Base-by-base conservation (phyloP, 2,113 vertebrate genomes). In the Aldabrachelys gigantea region DNA sequence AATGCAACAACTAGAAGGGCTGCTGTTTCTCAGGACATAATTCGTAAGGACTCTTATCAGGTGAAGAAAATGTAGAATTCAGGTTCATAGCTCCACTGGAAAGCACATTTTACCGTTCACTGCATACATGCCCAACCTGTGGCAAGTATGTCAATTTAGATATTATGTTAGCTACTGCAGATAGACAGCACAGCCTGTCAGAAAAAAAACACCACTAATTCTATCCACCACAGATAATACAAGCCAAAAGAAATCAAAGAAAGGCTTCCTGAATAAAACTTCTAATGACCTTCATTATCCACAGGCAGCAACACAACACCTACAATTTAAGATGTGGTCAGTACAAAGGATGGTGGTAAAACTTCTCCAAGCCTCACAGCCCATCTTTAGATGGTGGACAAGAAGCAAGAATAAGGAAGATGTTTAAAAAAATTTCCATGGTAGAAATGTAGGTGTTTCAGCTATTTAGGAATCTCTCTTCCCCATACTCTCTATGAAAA, bases 131-230 rank as follows among this genome's bases (percentile, higher is more conserved):
- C 78, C 72, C 92, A 83, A 91, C 5, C 3, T 87, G 25, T 44
- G 76, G 35, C 31, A 81, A 86, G 65, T 17, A 6, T 47, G 21
- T 35, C 89, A 69, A 78, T 93, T 82, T 54, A 49, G 72, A 31
- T 86, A 86, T 5, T 49, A 54, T 13, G 56, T 53, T 54, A 69
- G 24, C 59, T 78, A 87, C 86, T 92, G 52, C 57, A 91, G 52
- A 69, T 91, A 80, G 91, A 95, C 35, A 93, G 56, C 78, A 92
- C 19, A 81, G 82, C 13, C 79, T 94, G 76, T 13, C 4, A 96
- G 89, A 96, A 69, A 69, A 69, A 10, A 24, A 38, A 92, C 35
- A 85, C 27, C 50, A 27, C 78, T 88, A 87, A 87, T 3, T 84
- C 87, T 87, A 89, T 75, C 83, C 25, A 82, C 82, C 44, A 54